phyloP scores from a whole-genome alignment of 1,140 invertebrate genomes.

The Ganaspis sp. region DNA sequence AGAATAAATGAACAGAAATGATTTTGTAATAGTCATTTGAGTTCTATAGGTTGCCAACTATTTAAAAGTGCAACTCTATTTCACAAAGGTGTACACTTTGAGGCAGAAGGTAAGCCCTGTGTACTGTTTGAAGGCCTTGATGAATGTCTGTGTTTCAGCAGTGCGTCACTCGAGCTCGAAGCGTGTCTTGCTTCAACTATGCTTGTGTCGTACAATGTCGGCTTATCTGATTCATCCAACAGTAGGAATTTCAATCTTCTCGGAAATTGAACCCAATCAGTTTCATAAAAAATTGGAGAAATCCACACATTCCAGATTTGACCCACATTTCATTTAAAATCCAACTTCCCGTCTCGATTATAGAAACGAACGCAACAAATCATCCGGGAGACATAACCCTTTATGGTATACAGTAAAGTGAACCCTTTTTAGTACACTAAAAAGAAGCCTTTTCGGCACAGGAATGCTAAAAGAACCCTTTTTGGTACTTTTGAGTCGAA shows the following conservation, averaged over 20 bases:
- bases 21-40: too few species aligned
- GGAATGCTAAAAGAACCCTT: too few species aligned
- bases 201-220: neutral
- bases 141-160: slow-evolving; percentile 58
- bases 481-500: too few species aligned
- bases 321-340: neutral
- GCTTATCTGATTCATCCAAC: neutral
- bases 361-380: too few species aligned
- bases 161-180: slow-evolving; percentile 58
- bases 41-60: too few species aligned
- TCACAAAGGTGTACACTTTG: slow-evolving; percentile 9
- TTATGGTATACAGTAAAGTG: too few species aligned
- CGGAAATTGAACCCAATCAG: slow-evolving; percentile 1
- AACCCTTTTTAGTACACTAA: too few species aligned
- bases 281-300: neutral
- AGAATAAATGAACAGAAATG: too few species aligned
- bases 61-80: neutral
- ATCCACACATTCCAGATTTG: neutral
- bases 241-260: slow-evolving; percentile 8
- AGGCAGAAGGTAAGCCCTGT: slow-evolving; percentile 57
- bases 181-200: slow-evolving; percentile 53
- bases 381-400: too few species aligned
- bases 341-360: neutral
- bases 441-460: too few species aligned
- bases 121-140: slow-evolving; percentile 61